Base-by-base conservation (phyloP, 1,140 invertebrate genomes). In the Coboldia fuscipes region DNA sequence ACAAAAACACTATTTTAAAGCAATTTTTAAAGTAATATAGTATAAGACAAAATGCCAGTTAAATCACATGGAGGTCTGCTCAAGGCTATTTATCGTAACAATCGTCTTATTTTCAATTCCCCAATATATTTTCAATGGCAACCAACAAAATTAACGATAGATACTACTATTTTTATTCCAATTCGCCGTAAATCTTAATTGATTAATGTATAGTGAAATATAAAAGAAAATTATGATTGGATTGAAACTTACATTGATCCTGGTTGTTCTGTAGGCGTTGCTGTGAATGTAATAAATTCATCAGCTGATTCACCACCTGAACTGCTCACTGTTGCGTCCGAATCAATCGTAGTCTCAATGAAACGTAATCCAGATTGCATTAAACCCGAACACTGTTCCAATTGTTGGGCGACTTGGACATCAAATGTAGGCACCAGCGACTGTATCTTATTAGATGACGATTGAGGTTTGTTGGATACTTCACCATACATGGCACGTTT, bases 291-390 rank as follows among this genome's bases (percentile, higher is more conserved):
- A 36, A 83, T 73, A 55, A 75, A 68, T 57, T 94, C 88, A 60
- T 93, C 86, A 58, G 80, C 82, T 45, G 83, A 90, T 54, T 93
- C 88, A 20, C 82, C 84, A 26, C 85, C 88, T 22, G 86, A 92
- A 47, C 84, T 90, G 33, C 83, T 88, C 13, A 76, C 82, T 12
- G 89, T 94, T 12, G 81, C 85, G 61, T 94, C 88, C 13, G 85
- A 89, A 58, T 93, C 88, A 30, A 88, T 57, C 42, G 70, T 68
- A 30, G 63, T 57, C 45, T 84, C 72, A 29, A 84, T 63, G 36
- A 77, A 58, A 19, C 66, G 61, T 36, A 85, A 48, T 51, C 81
- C 76, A 1, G 66, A 69, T 8, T 68, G 56, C 27, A 86, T 56
- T 14, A 71, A 64, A 22, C 77, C 77, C 7, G 72, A 61, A 2